Evolutionary conservation across 2,113 vertebrate genomes (phyloP), one percentile per base, ranked within the genome.

Genomic region (Piliocolobus tephrosceles): DNA sequence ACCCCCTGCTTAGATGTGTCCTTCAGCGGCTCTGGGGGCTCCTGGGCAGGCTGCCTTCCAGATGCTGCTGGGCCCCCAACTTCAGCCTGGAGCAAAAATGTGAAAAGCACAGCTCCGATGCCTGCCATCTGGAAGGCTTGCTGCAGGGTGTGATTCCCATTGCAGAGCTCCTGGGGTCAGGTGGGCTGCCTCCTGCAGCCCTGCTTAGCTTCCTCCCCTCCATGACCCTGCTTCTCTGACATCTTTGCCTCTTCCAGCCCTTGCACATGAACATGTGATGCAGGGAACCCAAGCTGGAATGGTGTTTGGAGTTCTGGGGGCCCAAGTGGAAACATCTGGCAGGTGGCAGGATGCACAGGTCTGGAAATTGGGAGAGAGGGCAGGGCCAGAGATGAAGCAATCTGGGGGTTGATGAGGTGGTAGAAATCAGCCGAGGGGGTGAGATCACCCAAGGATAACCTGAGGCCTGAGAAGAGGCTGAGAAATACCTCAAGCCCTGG

Each of bases 161-260:
- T 87, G 58, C 30, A 79, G 61, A 93, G 93, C n/a, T 61, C 43
- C n/a, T 2, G 2, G 27, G 55, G 57, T 12, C 43, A 27, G 57
- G 40, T 40, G 40, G 82, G 64, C 32, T 38, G 12, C 11, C 50
- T 7, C 25, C 43, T 25, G 5, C 5, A 13, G 4, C 40, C n/a
- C 64, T 22, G 27, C 57, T 64, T 14, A 16, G 38, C 68, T 45
- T 35, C 30, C 35, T 45, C 22, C 57, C 27, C 40, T 89, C 55
- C 55, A 27, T 6, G 55, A 58, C 70, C 50, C 14, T 64, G 86
- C 57, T 76, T 43, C 20, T 3, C 68, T n/a, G 12, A 12, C 3
- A 0, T n/a, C 25, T 32, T 52, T 43, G 9, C 58, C 32, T 64
- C n/a, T 17, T 0, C 1, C 23, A 25, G n/a, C 22, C 35, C 16